Conservation (phyloP, 2,888 invertebrate species). For the Panopea generosa region DNA sequence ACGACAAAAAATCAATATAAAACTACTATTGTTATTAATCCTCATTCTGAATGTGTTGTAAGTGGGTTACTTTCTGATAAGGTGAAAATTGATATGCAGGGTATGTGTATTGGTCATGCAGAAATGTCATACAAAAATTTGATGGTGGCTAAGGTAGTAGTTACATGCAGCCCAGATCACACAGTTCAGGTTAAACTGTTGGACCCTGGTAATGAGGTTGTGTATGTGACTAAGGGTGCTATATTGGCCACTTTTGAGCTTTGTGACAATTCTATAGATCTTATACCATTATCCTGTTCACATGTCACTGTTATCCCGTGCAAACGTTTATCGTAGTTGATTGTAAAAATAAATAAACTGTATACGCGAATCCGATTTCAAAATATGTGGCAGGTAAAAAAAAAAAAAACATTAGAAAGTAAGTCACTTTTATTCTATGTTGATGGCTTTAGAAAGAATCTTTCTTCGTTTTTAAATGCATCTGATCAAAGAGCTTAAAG, state of each 20-base stretch:
- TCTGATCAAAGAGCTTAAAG: too few relatives aligned
- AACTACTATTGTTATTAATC: conserved; percentile 3
- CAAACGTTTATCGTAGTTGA: too few relatives aligned
- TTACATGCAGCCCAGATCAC: conserved; percentile 24
- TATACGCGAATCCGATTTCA: too few relatives aligned
- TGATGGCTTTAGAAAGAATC: too few relatives aligned
- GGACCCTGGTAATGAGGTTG: conserved; percentile 30
- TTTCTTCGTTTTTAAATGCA: too few relatives aligned
- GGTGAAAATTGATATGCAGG: conserved; percentile 25
- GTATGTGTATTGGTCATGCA: conserved; percentile 18
- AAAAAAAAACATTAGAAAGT: too few relatives aligned
- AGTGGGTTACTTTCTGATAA: conserved; percentile 10
- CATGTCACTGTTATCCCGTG: conserved; percentile 17
- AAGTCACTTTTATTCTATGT: too few relatives aligned
- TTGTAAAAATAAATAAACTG: too few relatives aligned
- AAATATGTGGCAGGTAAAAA: too few relatives aligned
- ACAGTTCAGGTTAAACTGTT: conserved; percentile 30
- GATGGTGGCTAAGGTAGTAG: conserved; percentile 23
- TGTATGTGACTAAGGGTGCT: conserved; percentile 23
- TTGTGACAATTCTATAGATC: conserved; percentile 12
- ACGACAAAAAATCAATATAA: conserved; percentile 18
- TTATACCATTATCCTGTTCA: too few relatives aligned
- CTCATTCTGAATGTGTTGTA: conserved; percentile 31
- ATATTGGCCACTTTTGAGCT: conserved; percentile 16
- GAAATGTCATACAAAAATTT: conserved; percentile 30